phyloP scores from a whole-genome alignment of 2,888 invertebrate genomes.

The Periphyllus acericola region DNA sequence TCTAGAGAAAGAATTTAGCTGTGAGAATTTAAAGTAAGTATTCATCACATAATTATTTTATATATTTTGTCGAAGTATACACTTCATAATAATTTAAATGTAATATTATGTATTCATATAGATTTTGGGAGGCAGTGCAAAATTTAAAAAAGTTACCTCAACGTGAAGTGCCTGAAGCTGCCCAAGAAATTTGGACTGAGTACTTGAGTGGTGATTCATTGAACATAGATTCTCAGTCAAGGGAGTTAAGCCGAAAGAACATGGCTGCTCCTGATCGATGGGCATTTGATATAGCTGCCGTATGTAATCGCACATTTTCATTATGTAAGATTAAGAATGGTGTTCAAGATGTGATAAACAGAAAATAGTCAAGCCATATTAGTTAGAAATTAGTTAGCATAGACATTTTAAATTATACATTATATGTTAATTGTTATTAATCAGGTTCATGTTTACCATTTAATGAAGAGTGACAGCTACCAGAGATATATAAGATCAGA shows the following conservation, averaged over 20 bases:
- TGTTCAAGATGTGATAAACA: constrained; percentile 26
- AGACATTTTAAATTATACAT: constrained; percentile 36
- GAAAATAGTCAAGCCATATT: constrained; percentile 9
- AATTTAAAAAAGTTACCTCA: constrained; percentile 89
- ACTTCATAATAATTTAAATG: neutral
- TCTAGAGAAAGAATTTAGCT: constrained; percentile 97
- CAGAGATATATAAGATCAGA: constrained; percentile 97
- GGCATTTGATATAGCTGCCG: constrained; percentile 97
- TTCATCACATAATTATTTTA: neutral
- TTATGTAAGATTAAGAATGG: constrained; percentile 59
- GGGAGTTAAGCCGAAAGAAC: constrained; percentile 84
- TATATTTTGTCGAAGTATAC: too few relatives aligned
- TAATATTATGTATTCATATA: constrained; percentile 66
- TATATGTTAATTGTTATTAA: constrained; percentile 64
- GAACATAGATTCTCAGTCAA: constrained; percentile 94
- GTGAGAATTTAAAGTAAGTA: constrained; percentile 93
- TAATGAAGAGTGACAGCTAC: constrained; percentile 99
- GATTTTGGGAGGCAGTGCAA: constrained; percentile 96
- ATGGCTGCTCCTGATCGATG: constrained; percentile 87
- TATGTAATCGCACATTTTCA: constrained; percentile 68
- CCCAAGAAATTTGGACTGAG: constrained; percentile 90
- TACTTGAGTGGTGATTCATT: constrained; percentile 95
- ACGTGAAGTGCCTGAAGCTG: constrained; percentile 82
- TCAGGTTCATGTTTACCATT: constrained; percentile 96
- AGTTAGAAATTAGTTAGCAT: constrained; percentile 33